Evolutionary conservation across 2,113 vertebrate genomes (phyloP), one percentile per base, ranked within the genome.

Genomic region (Ailurus styani): DNA sequence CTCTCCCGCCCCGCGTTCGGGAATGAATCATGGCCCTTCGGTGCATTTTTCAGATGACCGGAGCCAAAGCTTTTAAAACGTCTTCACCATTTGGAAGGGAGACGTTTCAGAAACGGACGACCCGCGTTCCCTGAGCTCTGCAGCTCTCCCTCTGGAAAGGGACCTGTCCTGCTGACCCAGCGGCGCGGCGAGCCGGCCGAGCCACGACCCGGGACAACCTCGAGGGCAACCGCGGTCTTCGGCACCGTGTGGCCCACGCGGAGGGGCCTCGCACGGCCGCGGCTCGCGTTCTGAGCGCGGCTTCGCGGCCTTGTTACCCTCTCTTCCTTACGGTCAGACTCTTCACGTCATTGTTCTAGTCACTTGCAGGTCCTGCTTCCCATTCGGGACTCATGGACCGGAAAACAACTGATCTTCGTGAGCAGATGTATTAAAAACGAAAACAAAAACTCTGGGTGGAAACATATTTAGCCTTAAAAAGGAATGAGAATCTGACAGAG

Each of bases 1-100:
- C 40, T 72, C 78, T 88, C 70, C 42, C 7, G 17, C 60, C 34
- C 27, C 23, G 13, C 15, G 12, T 50, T 34, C 55, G 75, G 47
- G 57, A 91, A 95, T 42, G 60, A 93, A 83, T 66, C 66, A 87
- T 60, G 93, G 73, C 78, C 87, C 55, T 3, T 17, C 72, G 75
- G 86, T 84, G 75, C 87, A 50, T 92, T 97, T 97, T 95, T 90
- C 93, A 96, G 93, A 96, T 85, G 89, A 89, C 91, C 66, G 68
- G 90, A 91, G 91, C 68, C 68, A 66, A 97, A 93, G 73, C 89
- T 79, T 95, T 70, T 37, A 1, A 93, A 85, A 88, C 77, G 42
- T 29, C 50, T 60, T 45, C 81, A 75, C 50, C 66, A 72, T 96
- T 91, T 81, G 79, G 52, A 54, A 97, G 40, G 54, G 78, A 95